Base-by-base conservation (phyloP, 92 coral and sea anemone species). In the Epizoanthus scotinus region DNA sequence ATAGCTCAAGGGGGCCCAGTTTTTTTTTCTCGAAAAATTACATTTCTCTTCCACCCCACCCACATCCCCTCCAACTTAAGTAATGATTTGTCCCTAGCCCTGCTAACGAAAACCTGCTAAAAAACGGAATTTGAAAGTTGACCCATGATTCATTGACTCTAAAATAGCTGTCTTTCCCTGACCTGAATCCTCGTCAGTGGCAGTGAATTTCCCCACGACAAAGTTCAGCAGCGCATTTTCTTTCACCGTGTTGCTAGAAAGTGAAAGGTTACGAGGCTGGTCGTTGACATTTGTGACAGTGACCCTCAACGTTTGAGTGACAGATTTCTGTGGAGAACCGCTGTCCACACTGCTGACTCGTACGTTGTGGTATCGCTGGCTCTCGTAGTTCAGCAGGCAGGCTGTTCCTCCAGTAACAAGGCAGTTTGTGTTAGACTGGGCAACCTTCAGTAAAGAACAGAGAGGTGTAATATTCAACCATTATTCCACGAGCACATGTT, bases 281-380 rank as follows among this genome's bases (percentile, higher is more conserved):
- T 92, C 97, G 66, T 92, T 92, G 64, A 62, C 78, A 86, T 92
- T 84, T 54, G 77, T 82, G 29, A 92, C 77, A 34, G 73, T 65
- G 28, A 92, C 80, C 24, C 73, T 81, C 71, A 92, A 66, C 24
- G 88, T 84, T 18, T 63, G 79, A 27, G 29, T 57, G 71, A 92
- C 71, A 55, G 83, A 85, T 55, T 87, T 89, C n/a, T 85, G 71
- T 59, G 97, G 97, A 27, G 90, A 90, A 26, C 94, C 97, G 86
- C 94, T 92, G 87, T 92, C 97, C 22, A 86, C 81, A 90, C 94
- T 92, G 73, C 90, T 91, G 77, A 92, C 84, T 71, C 70, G 85
- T 68, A 92, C 85, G 26, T 42, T 38, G 77, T 92, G 87, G 66
- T 56, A 84, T 7, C 67, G 61, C 68, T 79, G 77, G 10, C 82